Evolutionary conservation across 2,797 vertebrate species (phyloP), one percentile per base, ranked within the genome.

Genomic region (Parambassis ranga): DNA sequence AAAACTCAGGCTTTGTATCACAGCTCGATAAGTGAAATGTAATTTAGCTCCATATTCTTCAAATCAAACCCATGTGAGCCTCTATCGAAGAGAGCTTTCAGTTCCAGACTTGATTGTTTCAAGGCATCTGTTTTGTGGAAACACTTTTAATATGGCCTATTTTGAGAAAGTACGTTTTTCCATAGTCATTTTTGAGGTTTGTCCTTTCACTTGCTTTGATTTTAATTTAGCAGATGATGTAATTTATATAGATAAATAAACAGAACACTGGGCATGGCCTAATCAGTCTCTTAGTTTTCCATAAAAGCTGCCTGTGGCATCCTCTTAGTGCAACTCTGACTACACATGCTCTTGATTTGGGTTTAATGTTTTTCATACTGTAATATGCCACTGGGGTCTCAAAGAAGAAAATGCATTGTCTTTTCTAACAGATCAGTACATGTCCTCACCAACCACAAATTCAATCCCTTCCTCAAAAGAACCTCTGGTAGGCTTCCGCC

Each of bases 41-140:
- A 30, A 57, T 72, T 72, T 31, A 35, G 23, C 18, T 61, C 52
- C 18, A 46, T 32, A 50, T 22, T 56, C 26, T 41, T n/a, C 13
- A 23, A 73, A 78, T 57, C 23, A 24, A 65, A 61, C 35, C 51
- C 66, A 74, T 44, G n/a, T 59, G 59, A 43, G 33, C 1, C 14
- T 69, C 65, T 79, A 71, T 67, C 33, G 58, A 50, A 52, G 39
- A 57, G 2, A 49, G 26, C 7, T 22, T 22, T 53, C 7, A 20
- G 42, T 22, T 62, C 23, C 32, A 75, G 19, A 9, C 15, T 13
- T 51, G 59, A 71, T 58, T 63, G 18, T 57, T 68, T 69, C 20
- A 51, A 53, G 22, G 14, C 32, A 75, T 62, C 19, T 66, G 57
- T 59, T 63, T 50, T 28, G 27, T 4, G 23, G n/a, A 42, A 66